Conservation (phyloP, 1,140 invertebrate species). For the Battus philenor region DNA sequence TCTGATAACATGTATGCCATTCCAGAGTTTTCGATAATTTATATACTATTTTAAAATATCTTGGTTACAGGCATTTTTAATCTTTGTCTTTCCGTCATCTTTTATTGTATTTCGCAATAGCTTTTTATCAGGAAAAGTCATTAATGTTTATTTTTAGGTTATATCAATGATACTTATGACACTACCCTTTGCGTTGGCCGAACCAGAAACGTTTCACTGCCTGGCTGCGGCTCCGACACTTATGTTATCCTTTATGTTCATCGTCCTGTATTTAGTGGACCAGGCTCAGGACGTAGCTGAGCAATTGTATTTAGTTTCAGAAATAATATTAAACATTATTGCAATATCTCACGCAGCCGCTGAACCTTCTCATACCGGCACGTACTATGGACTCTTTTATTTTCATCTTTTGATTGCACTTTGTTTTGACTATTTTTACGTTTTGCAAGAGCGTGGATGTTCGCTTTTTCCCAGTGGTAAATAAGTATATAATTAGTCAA, state of each 20-base stretch:
- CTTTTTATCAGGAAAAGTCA: slow-evolving; percentile 21
- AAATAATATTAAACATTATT: slow-evolving; percentile 36
- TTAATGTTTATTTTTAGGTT: slow-evolving; percentile 62
- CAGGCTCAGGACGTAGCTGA: slow-evolving; percentile 60
- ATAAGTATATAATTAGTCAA: slow-evolving; percentile 20
- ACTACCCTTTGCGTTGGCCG: slow-evolving; percentile 45
- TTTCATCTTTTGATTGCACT: slow-evolving; percentile 50
- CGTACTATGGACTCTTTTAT: slow-evolving; percentile 52
- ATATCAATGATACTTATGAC: slow-evolving; percentile 59
- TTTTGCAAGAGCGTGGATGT: slow-evolving; percentile 51
- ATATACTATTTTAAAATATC: too few species aligned
- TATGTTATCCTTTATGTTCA: slow-evolving; percentile 52
- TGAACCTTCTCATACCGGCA: slow-evolving; percentile 17
- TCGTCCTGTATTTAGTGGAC: slow-evolving; percentile 60
- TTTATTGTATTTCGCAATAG: too few species aligned
- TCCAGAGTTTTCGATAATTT: too few species aligned
- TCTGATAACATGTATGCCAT: too few species aligned
- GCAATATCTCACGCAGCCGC: slow-evolving; percentile 32
- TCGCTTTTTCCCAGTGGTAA: slow-evolving; percentile 20
- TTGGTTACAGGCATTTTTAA: too few species aligned
- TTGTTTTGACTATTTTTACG: slow-evolving; percentile 51
- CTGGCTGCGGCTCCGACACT: slow-evolving; percentile 54
- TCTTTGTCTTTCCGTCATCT: too few species aligned
- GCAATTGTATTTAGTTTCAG: slow-evolving; percentile 46
- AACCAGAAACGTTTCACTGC: slow-evolving; percentile 44